These are phyloP conservation scores for Papilio elwesi DNA, from an alignment of 2,888 invertebrate genomes.

Conservation along the genomic window DNA sequence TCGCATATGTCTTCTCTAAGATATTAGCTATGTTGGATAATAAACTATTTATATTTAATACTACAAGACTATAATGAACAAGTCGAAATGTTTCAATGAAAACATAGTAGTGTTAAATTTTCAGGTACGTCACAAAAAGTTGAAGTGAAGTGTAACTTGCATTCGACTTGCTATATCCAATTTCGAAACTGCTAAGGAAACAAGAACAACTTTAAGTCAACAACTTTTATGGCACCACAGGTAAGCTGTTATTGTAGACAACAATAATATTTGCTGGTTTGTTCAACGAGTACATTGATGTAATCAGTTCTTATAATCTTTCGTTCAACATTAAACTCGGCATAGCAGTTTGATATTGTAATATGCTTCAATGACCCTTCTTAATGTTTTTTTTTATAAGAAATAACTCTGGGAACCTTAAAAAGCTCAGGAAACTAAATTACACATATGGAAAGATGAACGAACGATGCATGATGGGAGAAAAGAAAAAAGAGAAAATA, in stretches of 20 bases:
- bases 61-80: not conserved
- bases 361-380: too few relatives aligned
- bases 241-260: not conserved
- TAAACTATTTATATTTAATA: conserved; percentile 1
- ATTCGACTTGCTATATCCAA: conserved; percentile 10
- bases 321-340: too few relatives aligned
- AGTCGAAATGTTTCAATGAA: not conserved
- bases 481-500: too few relatives aligned
- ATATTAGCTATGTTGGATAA: not conserved
- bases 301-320: not conserved
- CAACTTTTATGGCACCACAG: conserved; percentile 9
- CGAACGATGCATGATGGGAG: too few relatives aligned
- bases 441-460: too few relatives aligned
- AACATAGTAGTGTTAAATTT: conserved; percentile 15
- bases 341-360: too few relatives aligned
- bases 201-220: conserved; percentile 17
- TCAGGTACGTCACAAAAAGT: conserved; percentile 19
- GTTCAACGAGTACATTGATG: not conserved
- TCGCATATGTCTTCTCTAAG: not conserved
- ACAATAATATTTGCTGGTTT: not conserved
- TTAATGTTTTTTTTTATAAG: too few relatives aligned
- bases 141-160: conserved; percentile 15
- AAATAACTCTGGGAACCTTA: too few relatives aligned
- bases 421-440: too few relatives aligned
- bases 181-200: conserved; percentile 10